Base-by-base conservation (phyloP, 2,888 invertebrate genomes). In the Xestia c-nigrum region DNA sequence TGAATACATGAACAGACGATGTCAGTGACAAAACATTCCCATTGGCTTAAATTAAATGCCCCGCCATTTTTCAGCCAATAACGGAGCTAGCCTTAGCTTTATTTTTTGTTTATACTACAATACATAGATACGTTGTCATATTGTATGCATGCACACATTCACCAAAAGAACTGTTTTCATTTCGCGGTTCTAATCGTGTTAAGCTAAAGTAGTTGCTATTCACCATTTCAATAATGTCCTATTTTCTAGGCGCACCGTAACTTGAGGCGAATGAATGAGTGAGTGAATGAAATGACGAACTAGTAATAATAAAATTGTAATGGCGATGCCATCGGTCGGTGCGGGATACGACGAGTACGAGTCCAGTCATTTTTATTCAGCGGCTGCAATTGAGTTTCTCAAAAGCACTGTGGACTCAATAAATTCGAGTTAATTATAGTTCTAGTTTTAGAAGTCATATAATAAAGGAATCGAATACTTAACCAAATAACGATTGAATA, bases 21-120 rank as follows among this genome's bases (percentile, higher is more conserved):
- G 93, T 94, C 93, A 93, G 88, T 89, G 87, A 87, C 86, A 92
- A 92, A 91, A 89, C 83, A 84, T 86, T 90, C 78, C 89, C 89
- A 96, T 97, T 97, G 96, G 97, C 88, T 88, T 65, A 94, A 94
- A 89, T 96, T 93, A 92, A 96, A 96, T 90, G 75, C 87, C 94
- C 93, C 97, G 97, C 97, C 93, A 90, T 88, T 88, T 89, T 85
- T 81, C 82, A 88, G 81, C 97, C 97, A 97, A 97, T 96, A 91
- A 83, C 75, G 74, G 80, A 76, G 80, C 88, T 84, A 86, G 91
- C 87, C 91, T 93, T 91, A 91, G 95, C 96, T 95, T 96, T 96
- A 95, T 95, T 96, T 96, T 96, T 96, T 96, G 96, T 96, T 95
- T 95, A 95, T 95, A 94, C 90, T 93, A 90, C 91, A 94, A 89